A percentile compares a stretch with the other conserved stretches of the same genome.
These are phyloP conservation scores for Danionella dracula DNA, from an alignment of 2,797 vertebrate genomes.

Conservation along the genomic window DNA sequence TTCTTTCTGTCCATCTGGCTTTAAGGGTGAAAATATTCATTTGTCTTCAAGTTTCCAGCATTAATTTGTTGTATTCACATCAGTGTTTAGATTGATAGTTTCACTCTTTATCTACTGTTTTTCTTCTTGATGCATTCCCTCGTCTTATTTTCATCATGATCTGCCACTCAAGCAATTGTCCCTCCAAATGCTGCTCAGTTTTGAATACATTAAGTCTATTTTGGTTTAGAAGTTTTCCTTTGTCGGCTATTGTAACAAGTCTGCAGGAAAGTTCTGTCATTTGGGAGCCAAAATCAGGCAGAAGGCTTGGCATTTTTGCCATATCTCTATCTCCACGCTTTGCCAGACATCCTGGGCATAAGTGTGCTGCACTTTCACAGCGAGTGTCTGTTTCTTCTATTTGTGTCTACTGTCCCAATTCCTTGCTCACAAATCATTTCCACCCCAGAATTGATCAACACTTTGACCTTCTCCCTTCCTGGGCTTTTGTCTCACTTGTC, in stretches of 20 bases:
- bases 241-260: conserved; percentile 32
- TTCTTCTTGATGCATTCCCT: neutral
- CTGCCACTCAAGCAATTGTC: conserved; percentile 20
- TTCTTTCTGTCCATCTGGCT: too few relatives aligned
- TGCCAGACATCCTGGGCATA: conserved; percentile 50
- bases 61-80: too few relatives aligned
- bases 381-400: conserved; percentile 30
- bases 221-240: conserved; percentile 20
- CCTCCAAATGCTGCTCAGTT: conserved; percentile 32
- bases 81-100: too few relatives aligned
- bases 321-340: conserved; percentile 39
- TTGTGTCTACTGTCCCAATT: conserved; percentile 25
- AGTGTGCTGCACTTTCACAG: conserved; percentile 24
- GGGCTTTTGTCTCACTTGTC: conserved; percentile 2
- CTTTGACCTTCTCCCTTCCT: conserved; percentile 23
- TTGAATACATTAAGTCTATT: conserved; percentile 34
- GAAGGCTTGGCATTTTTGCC: conserved; percentile 32
- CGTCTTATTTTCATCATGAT: neutral
- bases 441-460: conserved; percentile 17
- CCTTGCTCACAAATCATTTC: conserved; percentile 6
- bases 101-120: too few relatives aligned
- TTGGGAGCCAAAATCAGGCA: conserved; percentile 14
- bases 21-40: too few relatives aligned
- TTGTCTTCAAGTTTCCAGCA: too few relatives aligned
- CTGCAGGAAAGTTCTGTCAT: conserved; percentile 29